Evolutionary conservation across 2,797 vertebrate species (phyloP).

Genomic region (Paguma larvata): DNA sequence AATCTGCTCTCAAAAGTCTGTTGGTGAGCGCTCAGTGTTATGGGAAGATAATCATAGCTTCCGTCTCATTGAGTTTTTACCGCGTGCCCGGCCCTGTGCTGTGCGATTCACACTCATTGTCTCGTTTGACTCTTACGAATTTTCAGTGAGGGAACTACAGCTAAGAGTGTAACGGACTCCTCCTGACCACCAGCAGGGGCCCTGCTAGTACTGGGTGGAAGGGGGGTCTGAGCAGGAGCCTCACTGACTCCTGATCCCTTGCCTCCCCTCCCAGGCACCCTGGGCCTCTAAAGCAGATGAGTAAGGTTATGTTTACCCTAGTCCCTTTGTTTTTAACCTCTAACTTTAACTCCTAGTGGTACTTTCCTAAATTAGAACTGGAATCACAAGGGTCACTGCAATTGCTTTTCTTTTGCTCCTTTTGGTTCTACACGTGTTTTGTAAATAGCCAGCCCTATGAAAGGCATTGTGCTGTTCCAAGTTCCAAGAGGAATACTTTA

Average conservation of each 20-base stretch:
- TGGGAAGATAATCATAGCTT: background rate
- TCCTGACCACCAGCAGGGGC: background rate
- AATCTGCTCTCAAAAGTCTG: background rate
- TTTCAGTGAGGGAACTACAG: background rate
- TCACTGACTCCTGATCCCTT: background rate
- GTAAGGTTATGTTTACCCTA: fast-evolving
- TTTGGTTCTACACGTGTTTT: background rate
- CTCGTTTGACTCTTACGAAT: background rate
- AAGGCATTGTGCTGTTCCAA: background rate
- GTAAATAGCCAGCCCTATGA: background rate
- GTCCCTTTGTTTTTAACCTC: background rate
- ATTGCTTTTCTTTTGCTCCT: background rate
- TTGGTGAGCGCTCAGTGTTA: background rate
- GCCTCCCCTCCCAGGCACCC: background rate
- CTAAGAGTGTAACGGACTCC: background rate
- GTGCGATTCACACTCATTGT: fast-evolving
- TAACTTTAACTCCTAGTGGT: background rate
- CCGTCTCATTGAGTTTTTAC: background rate
- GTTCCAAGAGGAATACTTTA: background rate
- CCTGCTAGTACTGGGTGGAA: background rate
- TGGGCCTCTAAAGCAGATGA: background rate
- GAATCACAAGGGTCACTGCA: background rate
- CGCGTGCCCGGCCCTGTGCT: background rate
- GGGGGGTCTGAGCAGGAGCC: background rate
- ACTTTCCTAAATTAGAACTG: background rate